phyloP scores from a whole-genome alignment of 2,113 vertebrate genomes.

The Bos javanicus region DNA sequence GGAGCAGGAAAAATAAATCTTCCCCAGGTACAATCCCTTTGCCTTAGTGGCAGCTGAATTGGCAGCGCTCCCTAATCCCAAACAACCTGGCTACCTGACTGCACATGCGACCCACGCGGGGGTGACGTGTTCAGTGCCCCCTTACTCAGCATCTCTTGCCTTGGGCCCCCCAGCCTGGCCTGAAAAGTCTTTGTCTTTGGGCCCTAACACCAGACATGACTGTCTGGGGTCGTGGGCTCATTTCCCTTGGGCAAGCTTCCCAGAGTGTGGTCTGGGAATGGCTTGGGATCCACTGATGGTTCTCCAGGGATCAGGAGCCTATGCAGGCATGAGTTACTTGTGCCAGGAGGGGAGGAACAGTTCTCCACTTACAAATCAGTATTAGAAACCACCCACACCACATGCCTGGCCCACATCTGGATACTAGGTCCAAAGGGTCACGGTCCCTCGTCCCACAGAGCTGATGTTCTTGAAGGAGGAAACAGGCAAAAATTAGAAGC shows the following conservation, averaged over 20 bases:
- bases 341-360: neutral
- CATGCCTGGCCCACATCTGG: no score
- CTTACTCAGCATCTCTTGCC: neutral
- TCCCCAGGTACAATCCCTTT: neutral
- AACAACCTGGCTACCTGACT: neutral
- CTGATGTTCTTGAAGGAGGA: neutral
- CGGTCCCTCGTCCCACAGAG: rapidly evolving
- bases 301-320: neutral
- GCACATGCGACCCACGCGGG: rapidly evolving
- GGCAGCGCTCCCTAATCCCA: neutral
- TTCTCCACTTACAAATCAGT: neutral
- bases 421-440: neutral
- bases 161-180: neutral
- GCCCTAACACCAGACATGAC: neutral
- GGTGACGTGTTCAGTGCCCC: rapidly evolving
- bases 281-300: neutral
- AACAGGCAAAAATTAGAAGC: neutral
- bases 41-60: neutral
- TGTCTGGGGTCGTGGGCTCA: neutral
- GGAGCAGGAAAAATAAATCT: neutral
- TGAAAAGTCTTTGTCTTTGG: neutral
- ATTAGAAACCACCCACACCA: neutral
- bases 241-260: neutral
- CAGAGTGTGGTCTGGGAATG: neutral
- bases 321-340: neutral